phyloP scores from a whole-genome alignment of 2,113 vertebrate species.

The Rhinolophus ferrumequinum region DNA sequence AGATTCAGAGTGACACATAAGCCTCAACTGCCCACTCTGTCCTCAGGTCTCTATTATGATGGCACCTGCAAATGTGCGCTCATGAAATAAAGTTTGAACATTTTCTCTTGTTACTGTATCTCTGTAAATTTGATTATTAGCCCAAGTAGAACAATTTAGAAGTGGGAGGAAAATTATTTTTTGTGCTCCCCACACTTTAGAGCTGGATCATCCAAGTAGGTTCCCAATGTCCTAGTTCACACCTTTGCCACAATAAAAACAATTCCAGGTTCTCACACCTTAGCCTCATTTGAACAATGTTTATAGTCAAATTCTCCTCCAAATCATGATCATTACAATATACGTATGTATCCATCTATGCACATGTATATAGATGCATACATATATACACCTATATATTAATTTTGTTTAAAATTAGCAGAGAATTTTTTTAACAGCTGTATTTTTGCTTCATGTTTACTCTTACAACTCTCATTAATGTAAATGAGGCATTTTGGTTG shows the following conservation, averaged over 20 bases:
- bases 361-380: not conserved
- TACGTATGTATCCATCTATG: not conserved
- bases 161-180: not conserved
- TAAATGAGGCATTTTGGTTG: not conserved
- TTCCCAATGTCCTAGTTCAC: accelerated
- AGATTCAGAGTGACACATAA: too few relatives aligned
- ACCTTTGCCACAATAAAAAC: not conserved
- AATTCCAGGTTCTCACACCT: not conserved
- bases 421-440: not conserved
- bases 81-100: too few relatives aligned
- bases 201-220: not conserved
- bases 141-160: not conserved
- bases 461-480: not conserved
- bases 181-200: not conserved
- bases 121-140: not conserved
- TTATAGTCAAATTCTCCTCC: not conserved
- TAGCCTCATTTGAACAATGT: not conserved
- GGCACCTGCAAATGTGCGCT: not conserved
- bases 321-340: not conserved
- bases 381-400: not conserved
- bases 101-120: not conserved
- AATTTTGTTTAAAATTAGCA: not conserved
- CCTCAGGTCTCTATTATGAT: not conserved
- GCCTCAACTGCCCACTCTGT: not conserved
- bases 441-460: not conserved